These are phyloP conservation scores for Chymomyza amoena DNA, from an alignment of 2,888 invertebrate genomes.

Conservation along the genomic window DNA sequence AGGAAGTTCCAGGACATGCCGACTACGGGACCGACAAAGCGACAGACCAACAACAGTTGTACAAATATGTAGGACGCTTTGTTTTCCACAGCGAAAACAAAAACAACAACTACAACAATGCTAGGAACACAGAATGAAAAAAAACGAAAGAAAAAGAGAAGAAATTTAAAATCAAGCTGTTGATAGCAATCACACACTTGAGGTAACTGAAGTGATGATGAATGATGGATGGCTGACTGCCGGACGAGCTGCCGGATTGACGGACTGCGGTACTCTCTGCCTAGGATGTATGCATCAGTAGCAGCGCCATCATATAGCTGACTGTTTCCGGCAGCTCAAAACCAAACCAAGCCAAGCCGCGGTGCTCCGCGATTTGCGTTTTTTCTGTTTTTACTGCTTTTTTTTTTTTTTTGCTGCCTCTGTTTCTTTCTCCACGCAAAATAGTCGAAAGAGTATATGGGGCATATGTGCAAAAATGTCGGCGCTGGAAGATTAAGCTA, in stretches of 20 bases:
- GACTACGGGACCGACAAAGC: conserved; percentile 2
- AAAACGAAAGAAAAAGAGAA: conserved; percentile 1
- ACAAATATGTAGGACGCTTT: conserved; percentile 15
- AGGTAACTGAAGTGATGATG: conserved; percentile 37
- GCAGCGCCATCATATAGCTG: conserved; percentile 48
- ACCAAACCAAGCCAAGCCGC: conserved; percentile 2
- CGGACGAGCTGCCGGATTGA: conserved; percentile 3
- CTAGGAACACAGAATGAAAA: conserved; percentile 9
- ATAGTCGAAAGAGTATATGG: not conserved
- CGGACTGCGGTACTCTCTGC: not conserved
- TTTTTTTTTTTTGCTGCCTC: conserved; percentile 1
- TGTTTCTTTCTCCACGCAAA: conserved; percentile 15
- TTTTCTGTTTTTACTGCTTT: too few species aligned
- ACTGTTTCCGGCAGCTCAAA: conserved; percentile 53
- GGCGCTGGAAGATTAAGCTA: too few species aligned
- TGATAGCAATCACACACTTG: conserved; percentile 71
- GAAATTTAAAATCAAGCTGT: conserved; percentile 68
- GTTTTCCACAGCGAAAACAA: conserved; percentile 19
- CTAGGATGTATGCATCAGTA: conserved; percentile 66
- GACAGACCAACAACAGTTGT: conserved; percentile 24
- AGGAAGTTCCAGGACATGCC: conserved; percentile 25
- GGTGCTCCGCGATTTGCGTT: not conserved
- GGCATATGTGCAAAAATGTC: not conserved
- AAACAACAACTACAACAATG: not conserved
- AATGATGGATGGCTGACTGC: conserved; percentile 45